Evolutionary conservation across 2,888 invertebrate species (phyloP).

Genomic region (Caenorhabditis sp.): DNA sequence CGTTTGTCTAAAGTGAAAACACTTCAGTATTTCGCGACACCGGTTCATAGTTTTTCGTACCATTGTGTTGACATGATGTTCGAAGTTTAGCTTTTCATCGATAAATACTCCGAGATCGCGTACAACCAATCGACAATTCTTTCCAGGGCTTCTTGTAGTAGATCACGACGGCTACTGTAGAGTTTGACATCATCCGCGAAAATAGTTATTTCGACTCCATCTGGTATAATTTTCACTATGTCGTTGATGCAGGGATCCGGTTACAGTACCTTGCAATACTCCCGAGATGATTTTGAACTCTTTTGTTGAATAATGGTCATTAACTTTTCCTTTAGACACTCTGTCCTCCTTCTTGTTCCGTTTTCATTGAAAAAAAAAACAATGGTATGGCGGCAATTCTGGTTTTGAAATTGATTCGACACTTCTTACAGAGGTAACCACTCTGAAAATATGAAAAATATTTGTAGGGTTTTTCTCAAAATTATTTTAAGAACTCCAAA

Average conservation of each 20-base stretch:
- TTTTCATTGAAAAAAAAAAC: too few species aligned
- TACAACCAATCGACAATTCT: neutral
- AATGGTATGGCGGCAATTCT: too few species aligned
- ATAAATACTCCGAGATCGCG: too few species aligned
- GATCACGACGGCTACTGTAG: neutral
- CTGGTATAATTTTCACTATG: neutral
- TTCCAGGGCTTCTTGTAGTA: neutral
- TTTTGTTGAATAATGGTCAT: too few species aligned
- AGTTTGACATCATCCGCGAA: neutral
- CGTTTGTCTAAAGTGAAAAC: neutral
- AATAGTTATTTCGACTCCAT: neutral
- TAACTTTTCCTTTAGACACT: too few species aligned
- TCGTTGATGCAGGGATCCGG: neutral
- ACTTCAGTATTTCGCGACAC: neutral
- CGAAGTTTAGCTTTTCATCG: neutral
- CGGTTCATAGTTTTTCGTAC: neutral
- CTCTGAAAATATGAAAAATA: too few species aligned
- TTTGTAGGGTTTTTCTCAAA: too few species aligned
- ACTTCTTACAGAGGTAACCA: too few species aligned
- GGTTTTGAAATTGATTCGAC: too few species aligned
- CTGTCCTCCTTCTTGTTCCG: too few species aligned
- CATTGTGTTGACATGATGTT: neutral
- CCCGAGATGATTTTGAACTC: neutral
- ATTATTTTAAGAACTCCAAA: too few species aligned
- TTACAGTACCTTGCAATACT: neutral